phyloP scores from a whole-genome alignment of 2,888 invertebrate species.

The Amiota mariae region DNA sequence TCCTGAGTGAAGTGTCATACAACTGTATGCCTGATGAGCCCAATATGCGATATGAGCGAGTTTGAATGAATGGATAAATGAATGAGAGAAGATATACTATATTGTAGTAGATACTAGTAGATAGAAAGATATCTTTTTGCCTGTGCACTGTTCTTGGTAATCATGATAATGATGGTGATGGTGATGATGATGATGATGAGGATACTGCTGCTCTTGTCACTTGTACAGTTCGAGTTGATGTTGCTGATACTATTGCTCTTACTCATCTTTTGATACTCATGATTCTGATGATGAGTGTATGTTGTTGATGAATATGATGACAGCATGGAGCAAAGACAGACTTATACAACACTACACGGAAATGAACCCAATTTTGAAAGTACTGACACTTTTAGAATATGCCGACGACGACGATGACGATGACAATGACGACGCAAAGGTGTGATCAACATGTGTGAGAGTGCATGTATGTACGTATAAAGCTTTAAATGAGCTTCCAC shows the following conservation, averaged over 20 bases:
- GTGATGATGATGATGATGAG: neutral
- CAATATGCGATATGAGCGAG: constrained; percentile 14
- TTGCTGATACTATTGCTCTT: constrained; percentile 11
- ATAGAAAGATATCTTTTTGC: neutral
- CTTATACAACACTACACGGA: constrained; percentile 10
- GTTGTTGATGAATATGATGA: constrained; percentile 26
- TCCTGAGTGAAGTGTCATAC: constrained; percentile 19
- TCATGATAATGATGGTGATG: neutral
- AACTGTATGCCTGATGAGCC: constrained; percentile 22
- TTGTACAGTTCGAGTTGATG: constrained; percentile 3
- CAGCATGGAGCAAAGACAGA: constrained; percentile 4
- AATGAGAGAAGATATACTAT: neutral
- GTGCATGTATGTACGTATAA: neutral
- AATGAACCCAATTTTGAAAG: constrained; percentile 28
- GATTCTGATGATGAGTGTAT: constrained; percentile 4
- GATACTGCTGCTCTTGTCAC: neutral
- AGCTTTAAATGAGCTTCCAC: no score
- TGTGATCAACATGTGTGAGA: neutral
- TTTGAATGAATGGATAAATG: constrained; percentile 17
- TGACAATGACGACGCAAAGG: neutral
- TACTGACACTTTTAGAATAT: constrained; percentile 18
- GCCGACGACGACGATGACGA: neutral
- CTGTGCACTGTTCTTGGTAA: neutral
- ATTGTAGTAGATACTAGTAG: neutral
- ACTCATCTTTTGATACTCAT: constrained; percentile 7